These are phyloP conservation scores for Protomyctophum bolini DNA, from an alignment of 2,113 vertebrate genomes.

Conservation along the genomic window DNA sequence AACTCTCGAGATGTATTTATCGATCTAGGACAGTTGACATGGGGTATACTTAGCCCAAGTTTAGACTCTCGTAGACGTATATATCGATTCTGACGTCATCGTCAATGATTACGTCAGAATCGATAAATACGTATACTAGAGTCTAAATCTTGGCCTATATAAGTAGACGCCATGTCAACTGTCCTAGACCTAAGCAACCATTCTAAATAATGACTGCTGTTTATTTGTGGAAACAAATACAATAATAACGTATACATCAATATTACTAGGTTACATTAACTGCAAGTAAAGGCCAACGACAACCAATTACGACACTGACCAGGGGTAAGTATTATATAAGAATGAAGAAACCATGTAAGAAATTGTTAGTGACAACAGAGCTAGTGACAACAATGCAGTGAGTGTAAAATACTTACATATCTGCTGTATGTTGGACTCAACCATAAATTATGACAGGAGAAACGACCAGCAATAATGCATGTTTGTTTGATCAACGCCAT, in stretches of 20 bases:
- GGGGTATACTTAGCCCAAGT: too few relatives aligned
- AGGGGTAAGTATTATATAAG: too few relatives aligned
- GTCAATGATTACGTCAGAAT: too few relatives aligned
- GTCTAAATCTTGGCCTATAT: too few relatives aligned
- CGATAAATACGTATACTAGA: too few relatives aligned
- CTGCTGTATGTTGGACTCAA: slow-evolving; percentile 37
- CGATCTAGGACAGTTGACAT: too few relatives aligned
- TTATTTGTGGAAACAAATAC: background rate
- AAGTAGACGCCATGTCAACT: too few relatives aligned
- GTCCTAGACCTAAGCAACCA: too few relatives aligned
- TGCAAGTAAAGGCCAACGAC: background rate
- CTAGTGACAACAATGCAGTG: background rate
- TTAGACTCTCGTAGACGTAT: too few relatives aligned
- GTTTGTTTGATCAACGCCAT: slow-evolving; percentile 78
- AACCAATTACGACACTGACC: background rate
- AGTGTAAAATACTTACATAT: slow-evolving; percentile 61
- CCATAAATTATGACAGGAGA: slow-evolving; percentile 55
- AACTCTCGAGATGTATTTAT: too few relatives aligned
- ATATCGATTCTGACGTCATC: too few relatives aligned
- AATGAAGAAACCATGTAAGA: background rate
- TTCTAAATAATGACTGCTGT: too few relatives aligned
- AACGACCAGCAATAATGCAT: slow-evolving; percentile 49
- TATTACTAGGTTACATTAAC: background rate
- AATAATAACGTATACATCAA: background rate
- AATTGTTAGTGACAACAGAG: background rate